phyloP scores from a whole-genome alignment of 2,113 vertebrate genomes.

The Rattus norvegicus region DNA sequence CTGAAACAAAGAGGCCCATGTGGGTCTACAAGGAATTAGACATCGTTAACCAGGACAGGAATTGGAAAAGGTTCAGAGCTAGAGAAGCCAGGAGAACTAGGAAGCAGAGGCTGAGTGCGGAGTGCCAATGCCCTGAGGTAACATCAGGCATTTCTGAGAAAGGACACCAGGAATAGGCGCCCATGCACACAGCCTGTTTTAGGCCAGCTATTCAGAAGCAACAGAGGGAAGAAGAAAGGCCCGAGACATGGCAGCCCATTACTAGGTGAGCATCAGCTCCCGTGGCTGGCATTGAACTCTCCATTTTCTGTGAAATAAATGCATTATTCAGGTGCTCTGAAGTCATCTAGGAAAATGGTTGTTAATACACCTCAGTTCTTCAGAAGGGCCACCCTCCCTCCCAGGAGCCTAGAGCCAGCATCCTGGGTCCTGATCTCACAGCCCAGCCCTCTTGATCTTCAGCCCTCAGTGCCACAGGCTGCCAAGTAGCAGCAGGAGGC shows the following conservation, averaged over 20 bases:
- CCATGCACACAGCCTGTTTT: rapidly evolving
- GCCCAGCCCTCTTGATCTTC: neutral
- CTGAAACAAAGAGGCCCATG: neutral
- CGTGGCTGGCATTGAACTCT: neutral
- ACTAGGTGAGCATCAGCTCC: neutral
- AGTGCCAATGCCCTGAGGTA: no score
- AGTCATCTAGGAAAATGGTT: neutral
- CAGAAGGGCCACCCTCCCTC: rapidly evolving
- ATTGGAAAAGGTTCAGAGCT: neutral
- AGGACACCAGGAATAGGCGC: rapidly evolving
- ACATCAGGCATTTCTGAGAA: neutral
- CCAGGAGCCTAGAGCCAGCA: neutral
- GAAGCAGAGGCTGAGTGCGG: neutral
- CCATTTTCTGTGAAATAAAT: neutral
- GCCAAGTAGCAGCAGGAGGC: neutral
- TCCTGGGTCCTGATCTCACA: neutral
- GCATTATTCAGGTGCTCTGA: neutral
- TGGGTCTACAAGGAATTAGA: neutral
- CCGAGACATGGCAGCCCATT: neutral
- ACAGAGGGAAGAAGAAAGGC: neutral
- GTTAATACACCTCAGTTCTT: neutral
- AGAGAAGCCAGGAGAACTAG: neutral
- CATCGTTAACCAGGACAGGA: neutral
- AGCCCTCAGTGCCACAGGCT: neutral
- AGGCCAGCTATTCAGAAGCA: no score